Percentiles rank a stretch among this genome's conserved stretches.
Evolutionary conservation across 2,888 invertebrate species (phyloP).

Genomic region (Labia minor): DNA sequence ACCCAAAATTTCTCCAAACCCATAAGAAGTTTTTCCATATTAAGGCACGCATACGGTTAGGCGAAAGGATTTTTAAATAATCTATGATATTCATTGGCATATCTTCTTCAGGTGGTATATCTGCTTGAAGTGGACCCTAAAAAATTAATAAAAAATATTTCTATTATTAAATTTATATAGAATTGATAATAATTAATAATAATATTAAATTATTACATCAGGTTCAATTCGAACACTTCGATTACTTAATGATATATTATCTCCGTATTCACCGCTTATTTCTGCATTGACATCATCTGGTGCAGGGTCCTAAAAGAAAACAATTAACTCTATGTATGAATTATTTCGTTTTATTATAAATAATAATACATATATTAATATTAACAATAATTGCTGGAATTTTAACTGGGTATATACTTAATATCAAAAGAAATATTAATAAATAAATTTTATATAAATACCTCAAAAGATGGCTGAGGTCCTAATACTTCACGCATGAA

Average conservation of each 20-base stretch:
- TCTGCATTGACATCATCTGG: conserved; percentile 48
- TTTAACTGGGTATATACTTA: no score
- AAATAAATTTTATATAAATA: no score
- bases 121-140: conserved; percentile 31
- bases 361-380: no score
- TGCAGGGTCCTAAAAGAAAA: conserved; percentile 45
- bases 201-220: no score
- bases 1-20: conserved; percentile 77
- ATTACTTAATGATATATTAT: conserved; percentile 62
- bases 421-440: no score
- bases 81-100: conserved; percentile 45
- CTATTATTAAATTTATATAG: no score
- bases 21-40: conserved; percentile 82
- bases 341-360: no score
- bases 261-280: conserved; percentile 79
- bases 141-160: not conserved
- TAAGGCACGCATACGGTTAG: conserved; percentile 65
- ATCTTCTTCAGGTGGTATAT: conserved; percentile 59
- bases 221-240: conserved; percentile 18
- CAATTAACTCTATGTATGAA: no score
- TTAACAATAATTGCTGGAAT: no score
- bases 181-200: no score
- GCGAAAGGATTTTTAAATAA: conserved; percentile 52
- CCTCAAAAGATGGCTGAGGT: conserved; percentile 35
- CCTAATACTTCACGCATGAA: conserved; percentile 60